Base-by-base conservation (phyloP, 2,888 invertebrate genomes). In the Graphium colonna region DNA sequence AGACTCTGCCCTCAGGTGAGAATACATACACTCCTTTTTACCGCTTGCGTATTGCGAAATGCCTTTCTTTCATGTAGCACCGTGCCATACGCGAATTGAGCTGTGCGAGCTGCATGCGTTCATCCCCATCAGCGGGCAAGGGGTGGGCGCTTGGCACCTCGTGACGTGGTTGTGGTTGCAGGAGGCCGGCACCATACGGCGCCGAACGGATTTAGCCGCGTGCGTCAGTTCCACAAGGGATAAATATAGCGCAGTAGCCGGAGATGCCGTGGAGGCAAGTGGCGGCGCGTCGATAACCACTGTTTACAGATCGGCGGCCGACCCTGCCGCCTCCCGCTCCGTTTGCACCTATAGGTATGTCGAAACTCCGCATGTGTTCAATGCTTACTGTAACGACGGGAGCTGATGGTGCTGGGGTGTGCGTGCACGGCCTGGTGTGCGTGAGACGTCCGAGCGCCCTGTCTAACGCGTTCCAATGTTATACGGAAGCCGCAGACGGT, bases 101-200 rank as follows among this genome's bases (percentile, higher is more conserved):
- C 71, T 67, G 63, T 68, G 71, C 71, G 69, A 63, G 60, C 61
- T 78, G 56, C 57, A 79, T 77, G 62, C 61, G 67, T 65, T 67
- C 68, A 59, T 69, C 69, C 73, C 71, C 68, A n/a, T n/a, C n/a
- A 60, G 66, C 67, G 69, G 72, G 67, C 71, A 62, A 52, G 61
- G 67, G 72, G 68, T 71, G 69, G 68, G 72, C 74, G 69, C 61
- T 72, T 70, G 74, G 73, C 73, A 70, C 74, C 69, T 71, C 76
- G 83, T 85, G 84, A 85, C 85, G 79, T 83, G 82, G 77, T 84
- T 87, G 83, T 87, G 82, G 83, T 87, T 87, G 79, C 88, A 88
- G 88, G 86, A 85, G 82, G 78, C 77, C 81, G 82, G 81, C 78
- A 78, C 77, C 79, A 69, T 67, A 76, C 81, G 82, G 83, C 83